Conservation (phyloP, 2,113 vertebrate genomes). For the Cyanistes caeruleus region DNA sequence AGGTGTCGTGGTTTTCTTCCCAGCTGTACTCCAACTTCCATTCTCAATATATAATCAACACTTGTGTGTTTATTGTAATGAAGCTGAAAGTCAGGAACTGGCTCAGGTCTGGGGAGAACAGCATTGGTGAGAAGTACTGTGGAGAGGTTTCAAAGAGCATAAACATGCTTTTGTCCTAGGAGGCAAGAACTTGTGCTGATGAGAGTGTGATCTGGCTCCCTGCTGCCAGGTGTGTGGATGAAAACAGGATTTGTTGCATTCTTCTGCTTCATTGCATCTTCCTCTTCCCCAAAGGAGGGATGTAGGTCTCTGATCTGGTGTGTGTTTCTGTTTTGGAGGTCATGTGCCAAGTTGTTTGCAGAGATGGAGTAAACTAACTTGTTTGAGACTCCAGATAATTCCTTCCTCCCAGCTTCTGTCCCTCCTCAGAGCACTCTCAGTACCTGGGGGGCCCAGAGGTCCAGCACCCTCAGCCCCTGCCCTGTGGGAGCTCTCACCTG, state of each 20-base stretch:
- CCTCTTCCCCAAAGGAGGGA: not conserved
- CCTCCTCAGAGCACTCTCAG: not conserved
- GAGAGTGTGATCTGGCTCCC: not conserved
- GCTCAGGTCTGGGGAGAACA: not conserved
- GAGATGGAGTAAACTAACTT: not conserved
- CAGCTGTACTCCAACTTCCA: not conserved
- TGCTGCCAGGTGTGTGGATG: not conserved
- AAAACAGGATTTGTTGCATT: not conserved
- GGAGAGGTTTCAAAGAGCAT: not conserved
- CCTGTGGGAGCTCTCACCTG: fast-evolving
- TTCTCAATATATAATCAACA: not conserved
- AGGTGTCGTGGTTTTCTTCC: not conserved
- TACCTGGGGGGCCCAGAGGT: not conserved
- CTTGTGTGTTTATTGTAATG: not conserved
- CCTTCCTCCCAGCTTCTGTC: not conserved
- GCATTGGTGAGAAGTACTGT: not conserved
- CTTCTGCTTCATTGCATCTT: not conserved
- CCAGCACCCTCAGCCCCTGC: not conserved
- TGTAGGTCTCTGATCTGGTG: not conserved
- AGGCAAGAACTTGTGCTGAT: not conserved
- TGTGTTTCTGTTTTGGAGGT: not conserved
- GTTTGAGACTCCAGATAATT: not conserved
- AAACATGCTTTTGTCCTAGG: not conserved
- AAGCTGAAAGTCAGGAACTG: not conserved
- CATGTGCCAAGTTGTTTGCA: not conserved